Conservation (phyloP, 2,888 invertebrate genomes). For the Zygaena filipendulae region DNA sequence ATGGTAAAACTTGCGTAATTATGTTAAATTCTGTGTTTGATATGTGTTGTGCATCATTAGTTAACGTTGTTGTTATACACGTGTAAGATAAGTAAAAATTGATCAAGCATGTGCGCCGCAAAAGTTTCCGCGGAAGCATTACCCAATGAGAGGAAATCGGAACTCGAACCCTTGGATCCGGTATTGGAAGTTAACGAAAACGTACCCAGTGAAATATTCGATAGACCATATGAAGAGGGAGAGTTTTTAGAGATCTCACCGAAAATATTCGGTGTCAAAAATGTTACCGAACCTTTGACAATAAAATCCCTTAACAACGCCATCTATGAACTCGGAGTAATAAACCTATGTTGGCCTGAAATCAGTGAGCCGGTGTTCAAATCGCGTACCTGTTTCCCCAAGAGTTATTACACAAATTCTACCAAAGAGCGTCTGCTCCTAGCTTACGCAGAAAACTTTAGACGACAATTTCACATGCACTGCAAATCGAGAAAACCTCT, state of each 20-base stretch:
- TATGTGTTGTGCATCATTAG: too few species aligned
- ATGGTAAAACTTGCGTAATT: too few species aligned
- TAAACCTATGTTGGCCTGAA: conserved; percentile 74
- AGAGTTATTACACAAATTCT: conserved; percentile 72
- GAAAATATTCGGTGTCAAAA: conserved; percentile 40
- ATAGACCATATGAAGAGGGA: conserved; percentile 34
- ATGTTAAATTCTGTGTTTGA: too few species aligned
- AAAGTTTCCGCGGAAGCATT: conserved; percentile 23
- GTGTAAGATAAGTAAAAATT: too few species aligned
- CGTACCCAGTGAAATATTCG: conserved; percentile 33
- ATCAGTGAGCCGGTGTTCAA: conserved; percentile 65
- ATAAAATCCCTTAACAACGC: conserved; percentile 67
- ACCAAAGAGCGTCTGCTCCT: conserved; percentile 77
- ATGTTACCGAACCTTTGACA: conserved; percentile 46
- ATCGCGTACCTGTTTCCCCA: conserved; percentile 69
- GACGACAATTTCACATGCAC: conserved; percentile 72
- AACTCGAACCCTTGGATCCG: conserved; percentile 36
- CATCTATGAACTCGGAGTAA: conserved; percentile 69
- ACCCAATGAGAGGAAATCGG: conserved; percentile 27
- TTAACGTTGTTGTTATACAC: not conserved
- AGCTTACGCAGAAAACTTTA: conserved; percentile 82
- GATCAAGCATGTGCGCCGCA: conserved; percentile 22
- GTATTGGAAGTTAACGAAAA: conserved; percentile 53
- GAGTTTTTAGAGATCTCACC: conserved; percentile 42
- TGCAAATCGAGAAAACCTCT: conserved; percentile 73